Evolutionary conservation across 2,888 invertebrate genomes (phyloP), one percentile per base, ranked within the genome.

Genomic region (Dasypolia templi): DNA sequence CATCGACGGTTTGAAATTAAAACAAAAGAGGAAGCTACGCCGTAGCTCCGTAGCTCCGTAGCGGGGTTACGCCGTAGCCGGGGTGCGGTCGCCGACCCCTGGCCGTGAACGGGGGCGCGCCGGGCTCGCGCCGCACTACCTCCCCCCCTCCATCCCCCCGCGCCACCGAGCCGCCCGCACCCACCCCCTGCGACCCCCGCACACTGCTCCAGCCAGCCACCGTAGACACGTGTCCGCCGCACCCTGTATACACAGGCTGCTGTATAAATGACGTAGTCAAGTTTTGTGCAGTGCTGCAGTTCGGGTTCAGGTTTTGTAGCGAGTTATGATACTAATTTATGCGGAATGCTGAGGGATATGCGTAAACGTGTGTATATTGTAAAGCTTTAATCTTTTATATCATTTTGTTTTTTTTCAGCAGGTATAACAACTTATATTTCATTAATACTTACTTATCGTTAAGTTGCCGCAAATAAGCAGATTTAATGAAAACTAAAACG

Each of bases 11-110:
- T 51, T 22, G 77, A 73, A 88, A 91, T 91, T 92, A 91, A 92
- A 93, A 94, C 93, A 94, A 94, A 91, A 92, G 91, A 93, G 93
- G 94, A 94, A 93, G 93, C 94, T 95, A 94, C 94, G 93, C 87
- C 92, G 93, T 93, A 93, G 93, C 91, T 74, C 86, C 91, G 92
- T 89, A 91, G 91, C 90, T 89, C 89, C 75, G 75, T 94, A 94
- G 95, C 93, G 95, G 90, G 94, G 94, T 94, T 94, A 95, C 95
- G 93, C 71, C 94, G 94, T 93, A 93, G 95, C 94, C 91, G 94
- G 95, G 95, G 95, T 92, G 94, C 95, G 96, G 95, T 96, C 96
- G 95, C 87, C 95, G 96, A 96, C 95, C 96, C 95, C 96, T 96
- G 96, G 96, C 96, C 96, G 94, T 96, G 96, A 95, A 95, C 95